Base-by-base conservation (phyloP, 2,888 invertebrate species). In the Aricia artaxerxes region DNA sequence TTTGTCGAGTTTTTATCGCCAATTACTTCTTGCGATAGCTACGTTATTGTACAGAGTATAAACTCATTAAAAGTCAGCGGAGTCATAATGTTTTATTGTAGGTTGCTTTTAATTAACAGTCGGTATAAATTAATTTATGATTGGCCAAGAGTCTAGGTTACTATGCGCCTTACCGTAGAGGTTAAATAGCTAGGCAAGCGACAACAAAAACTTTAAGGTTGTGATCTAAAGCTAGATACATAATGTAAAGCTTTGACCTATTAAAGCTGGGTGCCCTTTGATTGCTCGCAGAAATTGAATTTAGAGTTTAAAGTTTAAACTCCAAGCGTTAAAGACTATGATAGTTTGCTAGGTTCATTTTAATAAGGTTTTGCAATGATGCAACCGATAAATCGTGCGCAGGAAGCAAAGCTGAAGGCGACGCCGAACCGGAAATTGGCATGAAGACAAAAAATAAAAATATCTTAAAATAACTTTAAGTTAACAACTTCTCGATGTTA, bases 201-300 rank as follows among this genome's bases (percentile, higher is more conserved):
- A 16, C 16, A 57, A 69, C 69, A 69, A 38, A 69, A 69, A 69
- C 24, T 16, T 24, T 64, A 31, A 69, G 13, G 35, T 69, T 69
- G 13, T 69, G 69, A 35, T 69, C 13, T 69, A 9, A 69, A 69
- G 69, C 24, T 35, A 69, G 35, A 35, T 38, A 38, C 69, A 38
- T 69, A 69, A 35, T 69, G 24, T 38, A 69, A 69, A 69, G 69
- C 31, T 69, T 69, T 69, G 69, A 69, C 69, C 69, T 69, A 69
- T 69, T 13, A 38, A 69, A 69, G 16, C 11, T 69, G 16, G 35
- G 9, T 69, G 69, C 13, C 35, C 69, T 69, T 69, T 69, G 69
- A 35, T 69, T 69, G 35, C 9, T 64, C 24, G 31, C 9, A 24
- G 9, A 64, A 64, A 24, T 64, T 3, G 0, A 31, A 64, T 64